Evolutionary conservation across 64 coral and sea anemone species (phyloP), one percentile per base, ranked within the genome.

Genomic region (Pocillopora damicornis): DNA sequence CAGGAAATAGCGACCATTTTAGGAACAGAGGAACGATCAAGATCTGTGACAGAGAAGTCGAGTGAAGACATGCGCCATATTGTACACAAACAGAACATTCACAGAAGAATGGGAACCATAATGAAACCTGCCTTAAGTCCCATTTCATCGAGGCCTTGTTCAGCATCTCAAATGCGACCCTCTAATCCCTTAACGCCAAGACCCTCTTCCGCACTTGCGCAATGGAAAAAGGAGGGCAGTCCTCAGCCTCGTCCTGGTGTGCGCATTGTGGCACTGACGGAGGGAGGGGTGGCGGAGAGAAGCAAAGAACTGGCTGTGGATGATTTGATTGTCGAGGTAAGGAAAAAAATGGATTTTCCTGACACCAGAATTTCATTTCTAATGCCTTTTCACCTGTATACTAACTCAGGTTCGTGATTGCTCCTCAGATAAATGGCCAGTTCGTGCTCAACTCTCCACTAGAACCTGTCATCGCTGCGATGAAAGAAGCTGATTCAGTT

Each of bases 271-370:
- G 91, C 91, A 71, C 30, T 97, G 25, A 79, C 94, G 18, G 88
- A 93, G 76, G 91, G 73, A 64, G 92, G 94, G 71, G 37, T 74
- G 13, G 94, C 94, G 37, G 88, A 74, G 58, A 37, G 61, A 1
- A 88, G 82, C 66, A 82, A 61, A 17, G 72, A 73, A 60, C 51
- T 97, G 30, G 77, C 63, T 74, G 74, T 60, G 4, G 88, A 90
- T 84, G 94, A 97, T 83, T 35, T 97, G n/a, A 97, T 97, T 58
- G 88, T 97, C 72, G 94, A 97, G 94, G 94, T 97, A 73, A 75
- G 77, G 16, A 58, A 85, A 85, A 14, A 11, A 56, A 11, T 22
- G 2, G 12, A 60, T 22, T 11, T 3, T 38, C 14, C 14, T 15
- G 14, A 11, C 60, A 61, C 60, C 60, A 61, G 60, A 11, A 11